Percentiles rank a stretch among this genome's conserved stretches.
phyloP scores from a whole-genome alignment of 2,113 vertebrate genomes.

The Pristiophorus japonicus region DNA sequence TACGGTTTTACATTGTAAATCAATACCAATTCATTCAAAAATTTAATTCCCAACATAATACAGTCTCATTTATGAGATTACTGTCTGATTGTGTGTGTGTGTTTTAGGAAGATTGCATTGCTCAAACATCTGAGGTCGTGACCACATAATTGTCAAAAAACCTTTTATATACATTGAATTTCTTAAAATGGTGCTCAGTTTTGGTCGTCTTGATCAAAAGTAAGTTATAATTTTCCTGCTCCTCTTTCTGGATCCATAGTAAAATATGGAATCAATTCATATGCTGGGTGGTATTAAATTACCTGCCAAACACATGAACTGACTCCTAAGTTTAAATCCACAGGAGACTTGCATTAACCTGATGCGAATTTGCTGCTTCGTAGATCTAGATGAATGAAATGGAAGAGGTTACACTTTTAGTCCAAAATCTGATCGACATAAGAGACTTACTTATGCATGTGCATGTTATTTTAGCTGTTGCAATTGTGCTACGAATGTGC shows the following conservation, averaged over 20 bases:
- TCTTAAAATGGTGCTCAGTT: background rate
- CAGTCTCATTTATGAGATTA: background rate
- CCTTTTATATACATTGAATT: background rate
- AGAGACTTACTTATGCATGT: too few relatives aligned
- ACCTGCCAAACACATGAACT: background rate
- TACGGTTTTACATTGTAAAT: conserved; percentile 47
- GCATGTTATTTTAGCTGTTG: background rate
- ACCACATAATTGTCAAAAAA: background rate
- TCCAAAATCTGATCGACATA: background rate
- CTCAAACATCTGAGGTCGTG: background rate
- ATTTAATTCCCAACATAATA: background rate
- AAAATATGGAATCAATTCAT: background rate
- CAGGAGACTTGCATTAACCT: background rate
- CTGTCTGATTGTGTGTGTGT: background rate
- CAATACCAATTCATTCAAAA: conserved; percentile 46
- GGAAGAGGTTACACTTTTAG: background rate
- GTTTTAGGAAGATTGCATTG: background rate
- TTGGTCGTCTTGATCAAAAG: background rate
- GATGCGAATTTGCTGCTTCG: background rate
- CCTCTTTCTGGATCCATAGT: background rate
- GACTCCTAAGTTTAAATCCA: background rate
- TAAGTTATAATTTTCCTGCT: background rate
- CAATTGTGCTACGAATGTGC: background rate
- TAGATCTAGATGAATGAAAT: background rate
- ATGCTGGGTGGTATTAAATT: background rate